Evolutionary conservation across 2,888 invertebrate species (phyloP).

Genomic region (Steromphala cineraria): DNA sequence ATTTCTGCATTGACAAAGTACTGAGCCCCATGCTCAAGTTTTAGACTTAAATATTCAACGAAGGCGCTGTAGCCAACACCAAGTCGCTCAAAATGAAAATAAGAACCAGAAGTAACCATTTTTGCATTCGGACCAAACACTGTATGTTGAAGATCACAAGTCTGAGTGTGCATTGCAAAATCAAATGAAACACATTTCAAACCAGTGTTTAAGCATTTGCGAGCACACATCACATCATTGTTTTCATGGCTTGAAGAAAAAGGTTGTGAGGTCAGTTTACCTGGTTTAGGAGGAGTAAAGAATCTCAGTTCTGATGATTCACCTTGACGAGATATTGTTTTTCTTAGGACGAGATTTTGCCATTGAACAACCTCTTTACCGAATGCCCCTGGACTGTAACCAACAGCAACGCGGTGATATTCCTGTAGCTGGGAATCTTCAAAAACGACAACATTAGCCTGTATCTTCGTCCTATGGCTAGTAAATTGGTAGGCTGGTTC

Average conservation of each 20-base stretch:
- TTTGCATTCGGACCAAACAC: conserved; percentile 49
- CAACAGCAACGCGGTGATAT: conserved; percentile 41
- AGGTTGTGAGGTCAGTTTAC: conserved; percentile 44
- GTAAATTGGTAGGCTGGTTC: conserved; percentile 52
- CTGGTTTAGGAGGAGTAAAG: conserved; percentile 47
- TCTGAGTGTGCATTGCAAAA: conserved; percentile 50
- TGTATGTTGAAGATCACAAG: conserved; percentile 52
- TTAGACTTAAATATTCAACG: conserved; percentile 40
- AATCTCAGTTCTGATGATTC: conserved; percentile 32
- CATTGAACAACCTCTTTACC: conserved; percentile 46
- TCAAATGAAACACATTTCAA: conserved; percentile 55
- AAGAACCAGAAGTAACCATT: conserved; percentile 47
- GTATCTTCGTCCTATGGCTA: conserved; percentile 52
- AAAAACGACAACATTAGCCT: conserved; percentile 50
- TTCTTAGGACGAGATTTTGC: conserved; percentile 36
- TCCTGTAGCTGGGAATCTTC: conserved; percentile 56
- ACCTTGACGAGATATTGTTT: conserved; percentile 31
- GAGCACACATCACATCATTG: conserved; percentile 43
- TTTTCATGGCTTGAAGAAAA: conserved; percentile 33
- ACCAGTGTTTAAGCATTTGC: conserved; percentile 41
- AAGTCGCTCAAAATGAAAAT: conserved; percentile 53
- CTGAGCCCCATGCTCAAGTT: conserved; percentile 44
- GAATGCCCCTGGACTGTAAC: conserved; percentile 49
- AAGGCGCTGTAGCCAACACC: conserved; percentile 47
- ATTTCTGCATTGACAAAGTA: conserved; percentile 54